Evolutionary conservation across 1,140 invertebrate genomes (phyloP).

Genomic region (Mylabris phalerata): DNA sequence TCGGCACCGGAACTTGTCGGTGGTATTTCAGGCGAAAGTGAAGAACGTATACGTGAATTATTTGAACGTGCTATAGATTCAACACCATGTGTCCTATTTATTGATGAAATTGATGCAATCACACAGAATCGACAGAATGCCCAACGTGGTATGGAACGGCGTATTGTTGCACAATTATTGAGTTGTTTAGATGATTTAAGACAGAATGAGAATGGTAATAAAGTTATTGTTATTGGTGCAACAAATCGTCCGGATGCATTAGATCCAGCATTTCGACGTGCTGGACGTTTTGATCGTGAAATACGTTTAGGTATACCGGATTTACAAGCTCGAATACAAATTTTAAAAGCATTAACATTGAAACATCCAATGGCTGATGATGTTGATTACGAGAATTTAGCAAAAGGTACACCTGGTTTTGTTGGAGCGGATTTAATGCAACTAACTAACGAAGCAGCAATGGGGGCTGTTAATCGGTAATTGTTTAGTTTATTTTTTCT

Average conservation of each 20-base stretch:
- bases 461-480: conserved; percentile 71
- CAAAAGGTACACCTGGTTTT: conserved; percentile 88
- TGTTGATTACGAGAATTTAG: conserved; percentile 66
- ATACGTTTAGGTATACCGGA: conserved; percentile 91
- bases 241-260: conserved; percentile 90
- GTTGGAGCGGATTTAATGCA: conserved; percentile 92
- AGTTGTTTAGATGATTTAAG: conserved; percentile 75
- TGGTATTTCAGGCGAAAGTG: conserved; percentile 94
- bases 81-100: conserved; percentile 82
- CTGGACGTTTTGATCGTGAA: conserved; percentile 90
- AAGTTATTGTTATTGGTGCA: conserved; percentile 86
- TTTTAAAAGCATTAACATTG: conserved; percentile 60
- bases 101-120: conserved; percentile 92
- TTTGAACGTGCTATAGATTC: conserved; percentile 74
- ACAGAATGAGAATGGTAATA: conserved; percentile 53
- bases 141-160: conserved; percentile 88
- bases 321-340: conserved; percentile 66
- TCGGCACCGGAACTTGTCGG: conserved; percentile 86
- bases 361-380: conserved; percentile 60
- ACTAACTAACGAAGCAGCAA: conserved; percentile 78
- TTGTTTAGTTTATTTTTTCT: not conserved
- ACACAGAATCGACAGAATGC: conserved; percentile 79
- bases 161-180: conserved; percentile 89
- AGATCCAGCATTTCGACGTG: conserved; percentile 85
- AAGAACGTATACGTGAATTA: conserved; percentile 82